Evolutionary conservation across 2,113 vertebrate genomes (phyloP), one percentile per base, ranked within the genome.

Genomic region (Saccopteryx leptura): DNA sequence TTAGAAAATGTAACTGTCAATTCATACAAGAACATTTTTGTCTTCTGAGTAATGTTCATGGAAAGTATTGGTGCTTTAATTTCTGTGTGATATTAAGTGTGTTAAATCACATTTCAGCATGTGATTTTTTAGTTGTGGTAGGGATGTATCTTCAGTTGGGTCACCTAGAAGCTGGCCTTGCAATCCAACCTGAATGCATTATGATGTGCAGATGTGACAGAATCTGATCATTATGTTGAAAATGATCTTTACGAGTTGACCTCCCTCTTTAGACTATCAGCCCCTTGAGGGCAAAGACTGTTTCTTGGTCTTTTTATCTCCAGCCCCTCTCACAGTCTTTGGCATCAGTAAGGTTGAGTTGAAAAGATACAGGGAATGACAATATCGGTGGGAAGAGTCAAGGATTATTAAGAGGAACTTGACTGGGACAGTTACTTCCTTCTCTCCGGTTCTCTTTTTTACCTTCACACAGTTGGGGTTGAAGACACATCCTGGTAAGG

Each of bases 41-140:
- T 87, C 68, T 54, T 84, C 95, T 92, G 65, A 96, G 61, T 94
- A 90, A 86, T n/a, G 63, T 88, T 76, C 96, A 91, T 94, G 39
- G 50, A 81, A 93, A 93, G 24, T 93, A 81, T 83, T 21, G 46
- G 31, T 93, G 85, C 90, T 96, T 97, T 93, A 28, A 95, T 90
- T 91, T 87, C 60, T 91, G 66, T 80, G 71, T 56, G 90, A 74
- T 90, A 93, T 93, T 94, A 94, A 96, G 69, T 72, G 90, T 88
- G 68, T 84, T 90, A 90, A 94, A 90, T 94, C 80, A 95, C 79
- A 89, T 86, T 85, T 95, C 91, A 82, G 50, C 86, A 31, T 94
- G 33, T 93, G 14, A 66, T 90, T 91, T 60, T 88, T 84, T n/a
- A 88, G 17, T 65, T 69, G 10, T 80, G 46, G 17, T 63, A 66